These are phyloP conservation scores for Triops cancriformis DNA, from an alignment of 1,140 invertebrate species.

Conservation along the genomic window DNA sequence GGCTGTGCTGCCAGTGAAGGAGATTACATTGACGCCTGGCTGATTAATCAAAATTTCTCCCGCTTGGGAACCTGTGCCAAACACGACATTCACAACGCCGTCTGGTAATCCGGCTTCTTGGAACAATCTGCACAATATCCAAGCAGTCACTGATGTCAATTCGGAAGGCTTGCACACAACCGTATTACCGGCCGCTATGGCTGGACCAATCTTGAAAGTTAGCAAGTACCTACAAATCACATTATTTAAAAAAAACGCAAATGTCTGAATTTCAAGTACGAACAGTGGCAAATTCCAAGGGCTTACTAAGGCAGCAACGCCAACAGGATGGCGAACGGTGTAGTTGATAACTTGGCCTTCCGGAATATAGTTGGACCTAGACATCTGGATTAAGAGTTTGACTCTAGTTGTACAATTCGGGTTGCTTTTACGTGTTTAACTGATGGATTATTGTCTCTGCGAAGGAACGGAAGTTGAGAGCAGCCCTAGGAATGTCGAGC, in stretches of 20 bases:
- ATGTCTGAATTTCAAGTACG: conserved; percentile 30
- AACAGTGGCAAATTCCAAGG: conserved; percentile 56
- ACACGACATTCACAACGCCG: conserved; percentile 53
- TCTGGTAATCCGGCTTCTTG: conserved; percentile 47
- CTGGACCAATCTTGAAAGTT: conserved; percentile 51
- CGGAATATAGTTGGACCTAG: conserved; percentile 36
- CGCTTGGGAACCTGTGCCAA: conserved; percentile 45
- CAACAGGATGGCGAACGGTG: conserved; percentile 44
- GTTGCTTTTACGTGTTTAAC: conserved; percentile 33
- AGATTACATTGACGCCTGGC: conserved; percentile 43
- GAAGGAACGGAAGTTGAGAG: conserved; percentile 50
- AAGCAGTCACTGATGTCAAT: conserved; percentile 51
- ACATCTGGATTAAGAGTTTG: conserved; percentile 15
- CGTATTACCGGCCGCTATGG: conserved; percentile 47
- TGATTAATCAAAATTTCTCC: conserved; percentile 47
- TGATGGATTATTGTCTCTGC: conserved; percentile 42
- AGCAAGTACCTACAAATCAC: conserved; percentile 37
- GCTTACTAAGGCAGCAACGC: conserved; percentile 49
- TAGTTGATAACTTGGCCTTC: conserved; percentile 45
- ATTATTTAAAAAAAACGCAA: background rate
- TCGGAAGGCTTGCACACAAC: conserved; percentile 54
- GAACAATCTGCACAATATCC: conserved; percentile 45
- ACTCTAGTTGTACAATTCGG: background rate
- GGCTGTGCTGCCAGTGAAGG: conserved; percentile 52
- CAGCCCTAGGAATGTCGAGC: conserved; percentile 50